Evolutionary conservation across 1,140 invertebrate genomes (phyloP).

Genomic region (Caenorhabditis remanei): DNA sequence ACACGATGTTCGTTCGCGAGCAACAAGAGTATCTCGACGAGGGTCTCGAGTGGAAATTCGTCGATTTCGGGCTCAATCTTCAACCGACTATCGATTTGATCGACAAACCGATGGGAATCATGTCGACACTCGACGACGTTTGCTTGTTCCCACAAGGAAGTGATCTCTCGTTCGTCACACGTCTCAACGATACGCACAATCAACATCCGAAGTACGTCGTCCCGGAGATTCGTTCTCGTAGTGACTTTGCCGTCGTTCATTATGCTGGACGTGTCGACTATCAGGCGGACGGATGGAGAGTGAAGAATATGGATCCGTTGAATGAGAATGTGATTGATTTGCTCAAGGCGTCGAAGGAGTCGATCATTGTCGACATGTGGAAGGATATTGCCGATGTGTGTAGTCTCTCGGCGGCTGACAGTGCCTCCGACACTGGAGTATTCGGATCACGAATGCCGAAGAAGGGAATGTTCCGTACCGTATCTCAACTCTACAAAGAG

Average conservation of each 20-base stretch:
- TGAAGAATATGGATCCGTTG: constrained; percentile 99
- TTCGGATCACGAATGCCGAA: constrained; percentile 87
- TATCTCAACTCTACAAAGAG: constrained; percentile 95
- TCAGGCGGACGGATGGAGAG: constrained; percentile 93
- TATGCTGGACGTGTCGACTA: constrained; percentile 97
- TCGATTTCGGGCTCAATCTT: constrained; percentile 98
- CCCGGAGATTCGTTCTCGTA: constrained; percentile 95
- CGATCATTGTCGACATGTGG: constrained; percentile 96
- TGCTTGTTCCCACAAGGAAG: constrained; percentile 99
- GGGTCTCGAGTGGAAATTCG: constrained; percentile 99
- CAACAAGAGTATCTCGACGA: constrained; percentile 83
- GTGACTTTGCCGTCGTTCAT: constrained; percentile 95
- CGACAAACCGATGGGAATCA: constrained; percentile 99
- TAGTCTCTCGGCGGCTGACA: constrained; percentile 96
- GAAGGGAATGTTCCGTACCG: constrained; percentile 89
- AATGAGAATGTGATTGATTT: constrained; percentile 98
- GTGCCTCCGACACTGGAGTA: constrained; percentile 79
- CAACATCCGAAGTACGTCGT: constrained; percentile 96
- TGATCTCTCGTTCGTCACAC: constrained; percentile 98
- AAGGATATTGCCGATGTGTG: constrained; percentile 95
- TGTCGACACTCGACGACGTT: constrained; percentile 97
- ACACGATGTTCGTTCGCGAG: constrained; percentile 99
- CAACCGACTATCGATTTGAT: constrained; percentile 99
- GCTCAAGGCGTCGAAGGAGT: constrained; percentile 93
- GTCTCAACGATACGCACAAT: constrained; percentile 89